Evolutionary conservation across 2,113 vertebrate species (phyloP), one percentile per base, ranked within the genome.

Genomic region (Abramis brama): DNA sequence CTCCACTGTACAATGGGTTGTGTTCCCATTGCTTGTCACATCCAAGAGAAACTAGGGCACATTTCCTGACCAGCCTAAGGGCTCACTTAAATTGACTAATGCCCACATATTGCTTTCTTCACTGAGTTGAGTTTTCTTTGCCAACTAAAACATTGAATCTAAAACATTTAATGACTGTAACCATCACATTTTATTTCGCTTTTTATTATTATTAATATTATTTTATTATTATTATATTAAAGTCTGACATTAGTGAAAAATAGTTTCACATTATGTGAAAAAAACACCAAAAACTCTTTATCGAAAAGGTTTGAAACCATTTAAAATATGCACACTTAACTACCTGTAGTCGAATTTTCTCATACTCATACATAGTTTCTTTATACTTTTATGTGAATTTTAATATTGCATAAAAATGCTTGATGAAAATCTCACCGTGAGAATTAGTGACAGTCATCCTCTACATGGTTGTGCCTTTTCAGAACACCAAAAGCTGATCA

Each of bases 1-100:
- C 59, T 71, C 17, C 4, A 39, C 36, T 79, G 8, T 43, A 39
- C 33, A 86, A 45, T 86, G 83, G 52, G 81, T 77, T 50, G 23
- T 77, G 64, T 82, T 85, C 77, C 50, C 39, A 60, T 50, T 75
- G 7, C 25, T 50, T 87, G 59, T 68, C 68, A 79, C 66, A 73
- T 62, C 2, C 19, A 43, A 86, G 57, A 83, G 25, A 86, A 84
- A 78, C 30, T 12, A 78, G 76, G 55, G 11, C 43, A 50, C 76
- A 79, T 78, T 84, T 60, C 81, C 78, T 59, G 50, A 59, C 25
- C 33, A 79, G n/a, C n/a, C n/a, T 64, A 60, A 73, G 82, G 75
- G 81, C 36, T 78, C 6, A 17, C 79, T 78, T 59, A 52, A 71
- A 59, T 30, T 6, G 76, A 79, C 50, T 27, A 82, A 62, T 86